Percentiles rank a stretch among this genome's conserved stretches.
Evolutionary conservation across 2,888 invertebrate genomes (phyloP).

Genomic region (Eupithecia subfuscata): DNA sequence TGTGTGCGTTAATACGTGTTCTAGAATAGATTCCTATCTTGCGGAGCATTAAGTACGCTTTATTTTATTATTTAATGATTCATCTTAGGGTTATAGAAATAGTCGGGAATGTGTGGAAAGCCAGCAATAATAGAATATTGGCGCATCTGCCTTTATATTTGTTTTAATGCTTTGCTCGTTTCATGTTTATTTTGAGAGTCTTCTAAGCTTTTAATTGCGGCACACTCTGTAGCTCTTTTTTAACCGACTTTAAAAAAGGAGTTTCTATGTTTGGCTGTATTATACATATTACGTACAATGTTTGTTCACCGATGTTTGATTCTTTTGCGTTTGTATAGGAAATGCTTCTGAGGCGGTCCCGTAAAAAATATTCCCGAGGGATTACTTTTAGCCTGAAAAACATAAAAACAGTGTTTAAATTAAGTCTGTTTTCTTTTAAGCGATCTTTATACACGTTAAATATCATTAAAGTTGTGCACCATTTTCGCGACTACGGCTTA

Average conservation of each 20-base stretch:
- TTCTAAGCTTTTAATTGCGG: conserved; percentile 59
- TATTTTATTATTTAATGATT: conserved; percentile 85
- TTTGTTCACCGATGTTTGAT: neutral
- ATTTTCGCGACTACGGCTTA: neutral
- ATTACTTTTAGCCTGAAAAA: too few relatives aligned
- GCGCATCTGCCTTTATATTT: conserved; percentile 78
- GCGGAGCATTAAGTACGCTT: conserved; percentile 82
- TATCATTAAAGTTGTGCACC: neutral
- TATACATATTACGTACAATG: neutral
- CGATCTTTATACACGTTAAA: neutral
- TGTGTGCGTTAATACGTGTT: conserved; percentile 74
- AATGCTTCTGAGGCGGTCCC: neutral
- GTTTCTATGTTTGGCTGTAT: neutral
- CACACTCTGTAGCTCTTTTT: neutral
- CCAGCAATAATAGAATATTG: conserved; percentile 83
- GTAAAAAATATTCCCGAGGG: neutral
- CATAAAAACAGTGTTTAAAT: too few relatives aligned
- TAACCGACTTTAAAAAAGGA: neutral
- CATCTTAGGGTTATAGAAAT: conserved; percentile 84
- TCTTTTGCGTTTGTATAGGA: neutral
- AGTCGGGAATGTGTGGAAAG: conserved; percentile 81
- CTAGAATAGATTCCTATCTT: conserved; percentile 76
- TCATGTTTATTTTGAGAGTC: conserved; percentile 74
- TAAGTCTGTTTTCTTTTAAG: neutral
- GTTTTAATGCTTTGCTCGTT: conserved; percentile 80